Evolutionary conservation across 2,888 invertebrate genomes (phyloP).

Genomic region (Tenthredo mesomela): DNA sequence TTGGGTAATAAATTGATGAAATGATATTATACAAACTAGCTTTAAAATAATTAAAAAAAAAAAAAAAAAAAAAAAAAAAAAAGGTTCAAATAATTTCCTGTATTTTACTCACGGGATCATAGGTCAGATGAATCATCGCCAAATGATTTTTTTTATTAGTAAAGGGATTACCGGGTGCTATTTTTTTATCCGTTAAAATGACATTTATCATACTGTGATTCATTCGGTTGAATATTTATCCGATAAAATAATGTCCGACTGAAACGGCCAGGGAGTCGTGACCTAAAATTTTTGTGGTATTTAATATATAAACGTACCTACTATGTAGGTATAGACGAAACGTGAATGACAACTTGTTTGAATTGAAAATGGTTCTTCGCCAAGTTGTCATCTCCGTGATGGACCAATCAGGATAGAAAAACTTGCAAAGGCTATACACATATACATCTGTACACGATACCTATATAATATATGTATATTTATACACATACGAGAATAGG

Average conservation of each 20-base stretch:
- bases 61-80: background rate
- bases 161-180: constrained; percentile 57
- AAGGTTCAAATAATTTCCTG: background rate
- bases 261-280: background rate
- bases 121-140: constrained; percentile 38
- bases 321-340: background rate
- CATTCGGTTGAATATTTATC: constrained; percentile 60
- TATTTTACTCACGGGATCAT: background rate
- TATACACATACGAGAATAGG: background rate
- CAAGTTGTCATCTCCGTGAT: background rate
- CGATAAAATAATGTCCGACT: background rate
- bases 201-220: constrained; percentile 65
- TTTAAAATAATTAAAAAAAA: background rate
- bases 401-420: background rate
- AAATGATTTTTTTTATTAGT: background rate
- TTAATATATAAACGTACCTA: background rate
- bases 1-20: constrained; percentile 79
- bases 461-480: background rate
- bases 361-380: background rate
- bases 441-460: background rate
- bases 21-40: constrained; percentile 26
- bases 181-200: constrained; percentile 62
- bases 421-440: background rate
- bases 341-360: constrained; percentile 24
- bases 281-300: constrained; percentile 35